Evolutionary conservation across 2,888 invertebrate genomes (phyloP), one percentile per base, ranked within the genome.

Genomic region (Neria commutata): DNA sequence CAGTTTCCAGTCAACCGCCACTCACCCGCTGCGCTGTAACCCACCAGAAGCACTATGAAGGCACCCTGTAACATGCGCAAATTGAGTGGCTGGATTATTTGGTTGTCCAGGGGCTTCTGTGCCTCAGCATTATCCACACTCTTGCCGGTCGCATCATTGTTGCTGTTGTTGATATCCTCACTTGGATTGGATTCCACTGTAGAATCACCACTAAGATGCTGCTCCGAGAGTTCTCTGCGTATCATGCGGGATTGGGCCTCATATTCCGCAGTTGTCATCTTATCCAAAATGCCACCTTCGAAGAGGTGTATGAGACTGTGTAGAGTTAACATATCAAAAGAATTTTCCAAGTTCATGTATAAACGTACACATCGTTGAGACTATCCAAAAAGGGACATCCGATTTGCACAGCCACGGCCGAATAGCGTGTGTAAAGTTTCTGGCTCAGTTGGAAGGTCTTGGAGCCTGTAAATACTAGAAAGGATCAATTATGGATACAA

Each of bases 241-340:
- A 74, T 67, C 40, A 84, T 81, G 83, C 83, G 88, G 83, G 88
- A 88, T 65, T 91, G 84, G 62, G 87, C 88, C 72, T 86, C 88
- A 73, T 91, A 91, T 72, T 91, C 91, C 54, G 88, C 88, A 66
- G 87, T 88, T 0, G 91, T 91, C 84, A 91, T 90, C 82, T 90
- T 91, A 0, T 88, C 87, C 53, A 91, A 79, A 49, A 91, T 90
- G 2, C 91, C 91, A 1, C 89, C 88, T 82, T 91, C 91, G 68
- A 91, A 91, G 5, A 91, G 83, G 34, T 87, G 86, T 85, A 90
- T 89, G 1, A 91, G 80, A 25, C 91, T 91, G 67, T 6, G 70
- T 67, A 14, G 34, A 8, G n/a, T 23, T 16, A 29, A 16, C 19
- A 16, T 3, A 45, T 45, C 17, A 11, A 1, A 45, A 45, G 3